Conservation (phyloP, 2,888 invertebrate genomes). For the Cacoxenus indagator region DNA sequence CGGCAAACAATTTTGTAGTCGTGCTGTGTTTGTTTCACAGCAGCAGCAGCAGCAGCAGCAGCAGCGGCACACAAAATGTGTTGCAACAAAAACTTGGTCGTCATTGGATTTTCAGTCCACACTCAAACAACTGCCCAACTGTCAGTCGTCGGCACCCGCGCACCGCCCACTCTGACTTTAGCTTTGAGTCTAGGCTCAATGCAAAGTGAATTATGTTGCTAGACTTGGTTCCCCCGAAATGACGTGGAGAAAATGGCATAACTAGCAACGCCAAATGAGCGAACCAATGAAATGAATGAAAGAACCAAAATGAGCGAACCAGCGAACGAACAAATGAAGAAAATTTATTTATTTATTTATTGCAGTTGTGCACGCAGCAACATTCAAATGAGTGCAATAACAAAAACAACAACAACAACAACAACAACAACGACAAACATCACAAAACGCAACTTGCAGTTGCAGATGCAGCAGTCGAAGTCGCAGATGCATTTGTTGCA, state of each 20-base stretch:
- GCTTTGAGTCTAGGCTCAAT: no score
- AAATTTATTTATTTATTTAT: slow-evolving; percentile 21
- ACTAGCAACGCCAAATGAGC: not conserved
- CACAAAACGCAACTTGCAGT: not conserved
- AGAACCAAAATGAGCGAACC: not conserved
- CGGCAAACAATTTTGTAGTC: slow-evolving; percentile 44
- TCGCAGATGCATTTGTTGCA: not conserved
- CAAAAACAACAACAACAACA: slow-evolving; percentile 30
- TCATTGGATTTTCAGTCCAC: not conserved
- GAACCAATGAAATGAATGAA: not conserved
- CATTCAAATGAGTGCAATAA: slow-evolving; percentile 13
- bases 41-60: not conserved
- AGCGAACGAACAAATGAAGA: slow-evolving; percentile 5
- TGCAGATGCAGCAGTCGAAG: not conserved
- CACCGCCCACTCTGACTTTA: not conserved
- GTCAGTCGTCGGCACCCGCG: not conserved
- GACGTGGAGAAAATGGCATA: not conserved
- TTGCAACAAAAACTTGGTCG: slow-evolving; percentile 3
- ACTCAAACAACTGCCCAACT: slow-evolving; percentile 24
- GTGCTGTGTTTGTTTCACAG: slow-evolving; percentile 19
- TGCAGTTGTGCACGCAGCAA: slow-evolving; percentile 15
- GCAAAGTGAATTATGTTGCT: slow-evolving; percentile 42
- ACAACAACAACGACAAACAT: not conserved
- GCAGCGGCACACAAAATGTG: not conserved
- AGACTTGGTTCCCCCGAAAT: not conserved